These are phyloP conservation scores for Clunio marinus DNA, from an alignment of 2,888 invertebrate species.

Conservation along the genomic window DNA sequence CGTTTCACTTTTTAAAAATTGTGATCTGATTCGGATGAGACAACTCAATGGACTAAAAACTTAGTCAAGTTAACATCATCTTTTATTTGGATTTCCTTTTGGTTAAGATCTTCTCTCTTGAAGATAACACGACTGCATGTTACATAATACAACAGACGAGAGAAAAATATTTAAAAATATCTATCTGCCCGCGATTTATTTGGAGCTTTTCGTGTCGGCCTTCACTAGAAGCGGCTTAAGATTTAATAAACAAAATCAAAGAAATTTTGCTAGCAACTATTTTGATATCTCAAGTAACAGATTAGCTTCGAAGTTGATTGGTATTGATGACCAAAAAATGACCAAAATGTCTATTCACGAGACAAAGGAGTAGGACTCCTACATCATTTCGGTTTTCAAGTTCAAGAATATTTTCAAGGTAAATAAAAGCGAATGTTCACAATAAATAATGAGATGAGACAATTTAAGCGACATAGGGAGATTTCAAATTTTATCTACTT, in stretches of 20 bases:
- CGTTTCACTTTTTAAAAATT: slow-evolving; percentile 25
- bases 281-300: no score
- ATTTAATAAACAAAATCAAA: no score
- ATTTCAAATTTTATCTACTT: no score
- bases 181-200: neutral
- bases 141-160: neutral
- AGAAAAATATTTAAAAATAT: neutral
- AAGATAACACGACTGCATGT: neutral
- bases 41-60: slow-evolving; percentile 24
- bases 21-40: slow-evolving; percentile 25
- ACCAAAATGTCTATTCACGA: no score
- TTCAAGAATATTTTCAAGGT: neutral
- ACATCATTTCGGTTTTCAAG: no score
- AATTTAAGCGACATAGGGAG: neutral
- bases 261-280: no score
- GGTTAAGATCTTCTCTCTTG: neutral
- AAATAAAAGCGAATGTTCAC: neutral
- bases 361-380: no score
- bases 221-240: neutral
- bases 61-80: slow-evolving; percentile 26
- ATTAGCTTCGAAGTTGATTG: no score
- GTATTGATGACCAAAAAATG: no score
- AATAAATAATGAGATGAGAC: neutral
- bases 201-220: neutral
- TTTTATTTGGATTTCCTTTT: slow-evolving; percentile 6